Conservation (phyloP, 1,140 invertebrate genomes). For the Drosophila pruinosa region DNA sequence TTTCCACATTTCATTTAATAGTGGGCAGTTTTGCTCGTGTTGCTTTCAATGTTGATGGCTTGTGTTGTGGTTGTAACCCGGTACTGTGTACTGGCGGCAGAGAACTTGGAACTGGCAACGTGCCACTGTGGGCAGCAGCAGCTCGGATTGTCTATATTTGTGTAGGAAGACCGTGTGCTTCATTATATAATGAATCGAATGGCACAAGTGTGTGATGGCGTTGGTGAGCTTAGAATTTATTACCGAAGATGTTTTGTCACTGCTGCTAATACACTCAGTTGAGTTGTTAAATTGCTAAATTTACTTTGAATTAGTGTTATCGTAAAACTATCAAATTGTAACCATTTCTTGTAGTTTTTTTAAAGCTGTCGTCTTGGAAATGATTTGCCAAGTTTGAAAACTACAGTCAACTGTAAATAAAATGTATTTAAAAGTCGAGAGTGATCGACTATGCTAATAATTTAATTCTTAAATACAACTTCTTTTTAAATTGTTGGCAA, state of each 20-base stretch:
- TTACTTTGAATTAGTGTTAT: background rate
- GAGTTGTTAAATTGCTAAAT: conserved; percentile 12
- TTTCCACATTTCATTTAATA: conserved; percentile 45
- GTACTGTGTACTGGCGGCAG: conserved; percentile 7
- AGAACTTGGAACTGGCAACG: background rate
- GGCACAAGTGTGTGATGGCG: conserved; percentile 25
- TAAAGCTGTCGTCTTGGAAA: too few relatives aligned
- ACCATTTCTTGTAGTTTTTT: too few relatives aligned
- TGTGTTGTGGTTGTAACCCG: conserved; percentile 8
- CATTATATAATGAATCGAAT: conserved; percentile 45
- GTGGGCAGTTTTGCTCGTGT: conserved; percentile 39
- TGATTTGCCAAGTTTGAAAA: too few relatives aligned
- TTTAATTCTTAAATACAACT: too few relatives aligned
- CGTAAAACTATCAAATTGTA: too few relatives aligned
- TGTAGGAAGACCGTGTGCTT: conserved; percentile 36
- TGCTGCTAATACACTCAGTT: background rate
- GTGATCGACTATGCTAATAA: too few relatives aligned
- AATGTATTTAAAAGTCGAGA: too few relatives aligned
- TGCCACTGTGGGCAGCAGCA: conserved; percentile 20
- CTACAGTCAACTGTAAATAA: too few relatives aligned
- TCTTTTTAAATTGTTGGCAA: too few relatives aligned
- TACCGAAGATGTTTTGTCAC: conserved; percentile 40
- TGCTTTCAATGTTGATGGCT: background rate
- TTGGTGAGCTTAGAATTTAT: conserved; percentile 38
- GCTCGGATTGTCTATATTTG: conserved; percentile 19